Evolutionary conservation across 2,113 vertebrate species (phyloP).

Genomic region (Cryptotis parvus): DNA sequence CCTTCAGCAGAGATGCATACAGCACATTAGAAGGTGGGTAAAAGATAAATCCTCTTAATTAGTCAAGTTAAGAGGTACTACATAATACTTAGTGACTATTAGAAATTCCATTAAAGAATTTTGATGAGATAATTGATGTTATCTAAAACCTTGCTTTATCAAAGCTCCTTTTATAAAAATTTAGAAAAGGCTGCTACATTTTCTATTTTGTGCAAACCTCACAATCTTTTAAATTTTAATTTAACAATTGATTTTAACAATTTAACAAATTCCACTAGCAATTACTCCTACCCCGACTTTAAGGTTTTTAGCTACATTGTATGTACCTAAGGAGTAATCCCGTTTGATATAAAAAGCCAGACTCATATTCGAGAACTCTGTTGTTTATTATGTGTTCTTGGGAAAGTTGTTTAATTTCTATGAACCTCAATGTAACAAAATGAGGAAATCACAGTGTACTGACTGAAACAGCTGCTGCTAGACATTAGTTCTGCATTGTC

Average conservation of each 20-base stretch:
- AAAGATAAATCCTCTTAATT: conserved; percentile 60
- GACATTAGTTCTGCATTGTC: not conserved
- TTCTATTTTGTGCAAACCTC: conserved; percentile 23
- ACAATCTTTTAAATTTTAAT: not conserved
- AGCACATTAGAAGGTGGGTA: conserved; percentile 18
- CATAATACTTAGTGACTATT: conserved; percentile 40
- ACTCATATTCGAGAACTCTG: not conserved
- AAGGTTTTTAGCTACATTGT: not conserved
- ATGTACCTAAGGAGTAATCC: not conserved
- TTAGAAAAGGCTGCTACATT: conserved; percentile 18
- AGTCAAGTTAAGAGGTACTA: conserved; percentile 34
- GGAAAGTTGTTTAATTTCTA: not conserved
- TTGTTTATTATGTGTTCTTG: not conserved
- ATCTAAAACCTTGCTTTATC: conserved; percentile 37
- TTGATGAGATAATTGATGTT: conserved; percentile 52
- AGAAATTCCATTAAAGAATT: conserved; percentile 52
- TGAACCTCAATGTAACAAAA: not conserved
- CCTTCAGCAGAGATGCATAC: not conserved
- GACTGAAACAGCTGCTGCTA: conserved; percentile 1
- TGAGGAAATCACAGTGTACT: not conserved
- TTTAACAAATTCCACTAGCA: conserved; percentile 19
- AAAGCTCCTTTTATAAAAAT: conserved; percentile 54
- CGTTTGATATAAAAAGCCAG: conserved; percentile 12
- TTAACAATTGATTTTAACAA: not conserved
- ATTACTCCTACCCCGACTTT: not conserved